A percentile compares a stretch with the other conserved stretches of the same genome.
Conservation (phyloP, 1,140 invertebrate genomes). For the Psilanteris sp. region DNA sequence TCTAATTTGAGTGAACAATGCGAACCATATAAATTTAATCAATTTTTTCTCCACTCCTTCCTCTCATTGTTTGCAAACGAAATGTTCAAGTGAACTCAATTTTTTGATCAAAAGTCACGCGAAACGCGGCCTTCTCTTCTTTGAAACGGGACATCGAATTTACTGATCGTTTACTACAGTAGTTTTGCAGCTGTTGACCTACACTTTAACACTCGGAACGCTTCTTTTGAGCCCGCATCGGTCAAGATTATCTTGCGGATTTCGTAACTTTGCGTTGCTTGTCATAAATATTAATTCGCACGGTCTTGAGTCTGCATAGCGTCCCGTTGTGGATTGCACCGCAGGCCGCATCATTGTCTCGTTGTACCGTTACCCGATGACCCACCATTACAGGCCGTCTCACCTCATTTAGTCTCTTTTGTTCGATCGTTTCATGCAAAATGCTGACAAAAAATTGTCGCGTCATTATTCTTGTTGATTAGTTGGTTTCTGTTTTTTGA, state of each 20-base stretch:
- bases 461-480: conserved; percentile 18
- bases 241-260: conserved; percentile 25
- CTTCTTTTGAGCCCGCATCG: conserved; percentile 11
- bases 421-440: conserved; percentile 4
- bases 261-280: conserved; percentile 23
- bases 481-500: too few relatives aligned
- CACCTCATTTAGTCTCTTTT: conserved; percentile 64
- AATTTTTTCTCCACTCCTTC: too few relatives aligned
- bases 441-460: conserved; percentile 12
- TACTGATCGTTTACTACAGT: conserved; percentile 16
- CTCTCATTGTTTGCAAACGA: too few relatives aligned
- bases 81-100: too few relatives aligned
- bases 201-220: conserved; percentile 38
- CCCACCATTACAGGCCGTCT: conserved; percentile 42
- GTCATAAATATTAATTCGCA: conserved; percentile 54
- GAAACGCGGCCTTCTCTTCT: conserved; percentile 7
- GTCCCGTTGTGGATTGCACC: too few relatives aligned
- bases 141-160: conserved; percentile 47
- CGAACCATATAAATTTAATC: too few relatives aligned
- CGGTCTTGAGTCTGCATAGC: too few relatives aligned
- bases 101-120: conserved; percentile 2
- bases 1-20: too few relatives aligned
- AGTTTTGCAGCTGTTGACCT: conserved; percentile 42
- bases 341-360: too few relatives aligned
- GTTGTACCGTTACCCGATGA: conserved; percentile 59